Evolutionary conservation across 2,113 vertebrate species (phyloP), one percentile per base, ranked within the genome.

Genomic region (Leptobrachium ailaonicum): DNA sequence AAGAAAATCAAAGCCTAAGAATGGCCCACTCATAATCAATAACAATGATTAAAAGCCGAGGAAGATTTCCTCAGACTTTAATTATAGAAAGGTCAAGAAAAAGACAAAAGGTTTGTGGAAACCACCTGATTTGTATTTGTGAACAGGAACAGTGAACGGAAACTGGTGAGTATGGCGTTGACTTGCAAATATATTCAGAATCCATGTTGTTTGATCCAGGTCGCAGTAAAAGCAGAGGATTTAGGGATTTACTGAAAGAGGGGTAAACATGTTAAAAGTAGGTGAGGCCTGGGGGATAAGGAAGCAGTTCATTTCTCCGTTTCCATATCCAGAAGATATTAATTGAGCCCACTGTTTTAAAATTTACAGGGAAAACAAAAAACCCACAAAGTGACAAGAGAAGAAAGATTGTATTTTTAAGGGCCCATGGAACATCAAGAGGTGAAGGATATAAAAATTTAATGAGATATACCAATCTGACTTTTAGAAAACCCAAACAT

Each of bases 51-150:
- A 50, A 50, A 50, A 8, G 8, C 8, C 8, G 47, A 60, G 11
- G 13, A 43, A 6, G 42, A 4, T 44, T 69, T 68, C 43, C 12
- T 43, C 2, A 43, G 4, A 68, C 66, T 5, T 40, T 71, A 53
- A 43, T 68, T 68, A 10, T 43, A 9, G 12, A 42, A 12, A 7
- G 66, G 11, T 2, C 8, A 60, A 14, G 69, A 10, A n/a, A 40
- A 41, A 73, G 20, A 68, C n/a, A 75, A 4, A 12, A 13, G 41
- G 47, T 12, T 20, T 43, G 6, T 14, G 50, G 20, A 76, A 66
- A 76, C 66, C 76, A 62, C 66, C n/a, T 77, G 2, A 71, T 77
- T 77, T 77, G 76, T 47, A 77, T 77, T 14, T 76, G 8, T 77
- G n/a, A 60, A 70, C 42, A 66, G 14, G 12, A 69, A 44, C 43